Percentiles rank a stretch among this genome's conserved stretches.
Evolutionary conservation across 2,113 vertebrate genomes (phyloP).

Genomic region (Sclerurus mexicanus): DNA sequence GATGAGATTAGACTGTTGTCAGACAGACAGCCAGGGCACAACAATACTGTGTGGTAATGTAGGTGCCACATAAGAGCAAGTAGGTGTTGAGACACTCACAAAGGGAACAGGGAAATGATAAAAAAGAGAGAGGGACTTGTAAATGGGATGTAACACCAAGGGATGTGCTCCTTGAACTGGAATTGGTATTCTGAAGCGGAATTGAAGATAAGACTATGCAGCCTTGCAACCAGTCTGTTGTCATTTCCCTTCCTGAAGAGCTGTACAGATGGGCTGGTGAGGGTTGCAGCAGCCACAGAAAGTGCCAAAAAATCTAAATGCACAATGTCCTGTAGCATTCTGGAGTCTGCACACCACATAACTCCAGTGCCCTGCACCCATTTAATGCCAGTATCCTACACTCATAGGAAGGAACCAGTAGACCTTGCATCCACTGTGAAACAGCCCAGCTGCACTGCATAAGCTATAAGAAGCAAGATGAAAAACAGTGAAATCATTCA

Average conservation of each 20-base stretch:
- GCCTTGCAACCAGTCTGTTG: background rate
- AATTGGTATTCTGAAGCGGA: background rate
- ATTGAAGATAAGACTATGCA: background rate
- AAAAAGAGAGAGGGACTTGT: background rate
- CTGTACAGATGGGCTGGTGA: background rate
- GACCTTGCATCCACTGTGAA: background rate
- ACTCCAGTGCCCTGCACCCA: background rate
- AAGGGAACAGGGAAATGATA: background rate
- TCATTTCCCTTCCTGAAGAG: background rate
- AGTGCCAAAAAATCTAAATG: background rate
- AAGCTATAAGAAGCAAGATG: background rate
- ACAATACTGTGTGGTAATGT: fast-evolving
- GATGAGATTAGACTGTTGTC: background rate
- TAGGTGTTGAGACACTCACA: background rate
- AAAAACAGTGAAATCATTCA: background rate
- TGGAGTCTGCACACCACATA: background rate
- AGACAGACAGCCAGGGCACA: background rate
- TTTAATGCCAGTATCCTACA: background rate
- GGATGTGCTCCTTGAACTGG: too few relatives aligned
- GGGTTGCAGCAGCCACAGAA: background rate
- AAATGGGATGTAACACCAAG: background rate
- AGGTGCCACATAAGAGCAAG: background rate
- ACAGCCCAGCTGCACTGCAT: background rate
- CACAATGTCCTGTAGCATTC: background rate
- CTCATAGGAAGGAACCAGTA: background rate